Conservation (phyloP, 2,888 invertebrate species). For the Merodon equestris region DNA sequence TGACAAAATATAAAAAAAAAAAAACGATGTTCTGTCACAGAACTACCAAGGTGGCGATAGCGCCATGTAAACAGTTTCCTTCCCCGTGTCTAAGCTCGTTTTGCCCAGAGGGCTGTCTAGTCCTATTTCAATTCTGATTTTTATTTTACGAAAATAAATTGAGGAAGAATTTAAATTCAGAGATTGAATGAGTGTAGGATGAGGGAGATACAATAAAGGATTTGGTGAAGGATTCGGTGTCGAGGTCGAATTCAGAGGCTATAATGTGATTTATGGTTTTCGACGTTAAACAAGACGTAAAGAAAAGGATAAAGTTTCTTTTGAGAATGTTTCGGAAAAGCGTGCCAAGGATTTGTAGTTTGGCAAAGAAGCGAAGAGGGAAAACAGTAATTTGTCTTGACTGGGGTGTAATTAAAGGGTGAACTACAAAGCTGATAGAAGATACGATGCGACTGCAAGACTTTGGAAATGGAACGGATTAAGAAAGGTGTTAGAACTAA, state of each 20-base stretch:
- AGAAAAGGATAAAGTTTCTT: conserved; percentile 6
- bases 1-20: not conserved
- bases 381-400: conserved; percentile 45
- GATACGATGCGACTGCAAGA: too few species aligned
- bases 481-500: too few species aligned
- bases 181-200: too few species aligned
- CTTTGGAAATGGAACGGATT: too few species aligned
- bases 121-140: conserved; percentile 38
- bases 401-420: conserved; percentile 44
- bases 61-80: conserved; percentile 27
- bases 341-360: conserved; percentile 18
- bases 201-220: conserved; percentile 2
- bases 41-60: conserved; percentile 24
- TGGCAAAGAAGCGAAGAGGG: not conserved
- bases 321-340: not conserved
- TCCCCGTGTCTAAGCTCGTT: not conserved
- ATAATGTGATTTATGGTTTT: conserved; percentile 14
- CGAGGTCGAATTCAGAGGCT: conserved; percentile 5
- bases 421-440: too few species aligned
- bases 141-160: not conserved
- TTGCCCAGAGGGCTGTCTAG: conserved; percentile 19
- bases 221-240: not conserved
- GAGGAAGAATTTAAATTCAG: too few species aligned
- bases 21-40: too few species aligned
- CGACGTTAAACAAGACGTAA: not conserved